Conservation (phyloP, 2,888 invertebrate genomes). For the Nomada ferruginata region DNA sequence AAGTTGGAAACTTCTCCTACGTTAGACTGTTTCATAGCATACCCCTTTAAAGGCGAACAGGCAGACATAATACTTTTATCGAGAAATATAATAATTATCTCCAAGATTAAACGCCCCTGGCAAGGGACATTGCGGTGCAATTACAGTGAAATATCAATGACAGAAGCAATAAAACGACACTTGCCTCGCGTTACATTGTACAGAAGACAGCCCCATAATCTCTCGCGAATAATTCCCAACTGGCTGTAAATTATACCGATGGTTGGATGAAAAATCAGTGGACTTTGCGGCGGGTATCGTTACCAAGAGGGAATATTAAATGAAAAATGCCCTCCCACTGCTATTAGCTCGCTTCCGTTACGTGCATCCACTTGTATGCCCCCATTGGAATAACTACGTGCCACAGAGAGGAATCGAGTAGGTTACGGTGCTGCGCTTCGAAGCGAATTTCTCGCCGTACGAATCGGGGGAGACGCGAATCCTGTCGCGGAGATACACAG, state of each 20-base stretch:
- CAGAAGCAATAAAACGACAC: too few relatives aligned
- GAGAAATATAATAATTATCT: background rate
- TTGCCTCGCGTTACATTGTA: background rate
- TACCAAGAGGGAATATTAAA: constrained; percentile 46
- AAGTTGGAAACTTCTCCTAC: too few relatives aligned
- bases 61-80: background rate
- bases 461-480: constrained; percentile 24
- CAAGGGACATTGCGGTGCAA: too few relatives aligned
- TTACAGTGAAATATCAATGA: too few relatives aligned
- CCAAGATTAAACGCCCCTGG: too few relatives aligned
- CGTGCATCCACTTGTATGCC: constrained; percentile 48
- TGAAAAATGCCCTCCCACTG: constrained; percentile 35
- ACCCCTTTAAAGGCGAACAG: too few relatives aligned
- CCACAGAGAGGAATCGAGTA: constrained; percentile 32
- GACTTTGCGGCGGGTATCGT: constrained; percentile 18
- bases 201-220: background rate
- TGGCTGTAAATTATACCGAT: background rate
- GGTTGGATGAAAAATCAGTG: constrained; percentile 11
- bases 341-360: constrained; percentile 55
- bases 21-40: too few relatives aligned
- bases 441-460: constrained; percentile 40
- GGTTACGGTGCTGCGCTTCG: constrained; percentile 35
- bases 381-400: constrained; percentile 24
- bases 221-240: constrained; percentile 6
- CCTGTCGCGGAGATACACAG: constrained; percentile 11